Conservation (phyloP, 2,888 invertebrate species). For the Adineta ricciae region DNA sequence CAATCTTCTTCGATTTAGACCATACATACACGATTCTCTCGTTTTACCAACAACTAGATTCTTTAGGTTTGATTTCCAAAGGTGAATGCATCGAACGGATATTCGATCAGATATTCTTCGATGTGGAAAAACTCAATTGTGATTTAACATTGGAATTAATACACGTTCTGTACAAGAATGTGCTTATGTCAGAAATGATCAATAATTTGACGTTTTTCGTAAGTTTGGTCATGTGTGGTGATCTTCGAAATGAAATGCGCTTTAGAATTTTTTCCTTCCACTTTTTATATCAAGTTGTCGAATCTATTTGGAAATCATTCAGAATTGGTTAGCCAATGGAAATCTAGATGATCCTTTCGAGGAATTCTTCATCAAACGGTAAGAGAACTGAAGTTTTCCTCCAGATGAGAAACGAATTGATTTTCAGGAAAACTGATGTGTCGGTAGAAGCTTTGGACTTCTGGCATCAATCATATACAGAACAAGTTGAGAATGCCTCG, state of each 20-base stretch:
- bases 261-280: constrained; percentile 2
- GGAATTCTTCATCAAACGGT: not conserved
- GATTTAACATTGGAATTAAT: constrained; percentile 1
- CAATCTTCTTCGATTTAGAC: not conserved
- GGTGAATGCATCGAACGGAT: not conserved
- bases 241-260: not conserved
- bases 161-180: not conserved
- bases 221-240: not conserved
- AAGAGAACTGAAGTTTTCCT: not conserved
- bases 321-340: not conserved
- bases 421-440: not conserved
- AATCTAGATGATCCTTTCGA: not conserved
- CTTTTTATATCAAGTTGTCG: constrained; percentile 5
- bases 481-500: constrained; percentile 18
- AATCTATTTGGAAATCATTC: not conserved
- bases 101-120: not conserved
- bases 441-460: not conserved
- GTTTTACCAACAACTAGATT: constrained; percentile 4
- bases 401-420: too few relatives aligned
- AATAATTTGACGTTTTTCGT: not conserved
- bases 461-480: not conserved
- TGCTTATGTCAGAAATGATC: not conserved
- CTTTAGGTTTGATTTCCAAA: not conserved
- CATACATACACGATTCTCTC: not conserved
- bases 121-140: not conserved